Evolutionary conservation across 2,113 vertebrate genomes (phyloP).

Genomic region (Prunella fulvescens): DNA sequence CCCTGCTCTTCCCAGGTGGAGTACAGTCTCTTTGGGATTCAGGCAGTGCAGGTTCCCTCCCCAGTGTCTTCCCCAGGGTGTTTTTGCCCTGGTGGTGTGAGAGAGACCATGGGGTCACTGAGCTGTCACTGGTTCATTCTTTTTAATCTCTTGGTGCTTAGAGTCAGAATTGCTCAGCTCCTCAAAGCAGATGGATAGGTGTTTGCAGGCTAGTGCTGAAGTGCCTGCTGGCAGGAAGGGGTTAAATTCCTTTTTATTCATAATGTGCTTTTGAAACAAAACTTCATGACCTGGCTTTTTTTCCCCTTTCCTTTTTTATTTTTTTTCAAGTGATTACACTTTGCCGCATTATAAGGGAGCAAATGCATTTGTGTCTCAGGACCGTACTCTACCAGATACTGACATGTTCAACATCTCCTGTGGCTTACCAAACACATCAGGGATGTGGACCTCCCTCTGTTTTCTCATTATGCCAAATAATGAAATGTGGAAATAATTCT

Average conservation of each 20-base stretch:
- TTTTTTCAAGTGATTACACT: slow-evolving; percentile 61
- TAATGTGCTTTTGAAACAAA: slow-evolving; percentile 53
- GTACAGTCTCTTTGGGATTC: background rate
- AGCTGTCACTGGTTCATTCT: background rate
- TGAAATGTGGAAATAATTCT: slow-evolving; percentile 83
- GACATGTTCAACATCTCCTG: slow-evolving; percentile 76
- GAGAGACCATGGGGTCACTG: background rate
- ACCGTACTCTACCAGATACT: slow-evolving; percentile 64
- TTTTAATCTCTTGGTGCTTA: background rate
- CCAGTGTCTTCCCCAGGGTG: fast-evolving
- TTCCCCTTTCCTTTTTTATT: background rate
- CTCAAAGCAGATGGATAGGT: background rate
- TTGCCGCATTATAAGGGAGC: slow-evolving; percentile 63
- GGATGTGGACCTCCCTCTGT: slow-evolving; percentile 80
- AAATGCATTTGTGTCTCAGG: slow-evolving; percentile 68
- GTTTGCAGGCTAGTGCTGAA: background rate
- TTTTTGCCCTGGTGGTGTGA: background rate
- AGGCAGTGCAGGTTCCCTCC: background rate
- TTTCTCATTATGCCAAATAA: slow-evolving; percentile 85
- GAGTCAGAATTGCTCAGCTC: background rate
- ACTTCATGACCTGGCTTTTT: slow-evolving; percentile 67
- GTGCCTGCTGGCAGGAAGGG: background rate
- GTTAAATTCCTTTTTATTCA: slow-evolving; percentile 65
- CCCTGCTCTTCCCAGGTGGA: fast-evolving
- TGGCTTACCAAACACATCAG: slow-evolving; percentile 72